A percentile compares a stretch with the other conserved stretches of the same genome.
These are phyloP conservation scores for Cynoglossus semilaevis DNA, from an alignment of 2,113 vertebrate genomes.

Conservation along the genomic window DNA sequence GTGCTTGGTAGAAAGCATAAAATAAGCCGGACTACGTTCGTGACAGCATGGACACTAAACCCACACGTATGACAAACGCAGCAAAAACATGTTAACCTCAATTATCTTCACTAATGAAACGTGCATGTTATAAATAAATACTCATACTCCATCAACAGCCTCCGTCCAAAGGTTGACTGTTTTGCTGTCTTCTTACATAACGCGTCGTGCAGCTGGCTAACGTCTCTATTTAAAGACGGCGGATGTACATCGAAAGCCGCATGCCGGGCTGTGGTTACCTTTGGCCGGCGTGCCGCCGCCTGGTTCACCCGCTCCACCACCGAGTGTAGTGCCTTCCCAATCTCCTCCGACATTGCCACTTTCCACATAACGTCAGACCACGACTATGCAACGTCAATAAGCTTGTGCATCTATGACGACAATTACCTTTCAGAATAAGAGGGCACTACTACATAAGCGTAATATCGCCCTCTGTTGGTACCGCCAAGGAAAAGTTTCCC, in stretches of 20 bases:
- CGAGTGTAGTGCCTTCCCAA: slow-evolving; percentile 75
- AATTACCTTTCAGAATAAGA: slow-evolving; percentile 50
- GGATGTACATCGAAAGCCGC: neutral
- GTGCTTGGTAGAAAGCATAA: too few relatives aligned
- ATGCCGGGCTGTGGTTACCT: slow-evolving; percentile 60
- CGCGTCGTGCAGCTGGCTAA: slow-evolving; percentile 21
- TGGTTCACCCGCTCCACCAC: slow-evolving; percentile 78
- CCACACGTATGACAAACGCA: neutral
- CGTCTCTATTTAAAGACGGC: neutral
- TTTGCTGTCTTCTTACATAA: slow-evolving; percentile 63
- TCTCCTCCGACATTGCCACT: slow-evolving; percentile 80
- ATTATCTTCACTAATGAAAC: neutral
- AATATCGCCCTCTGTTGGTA: slow-evolving; percentile 21
- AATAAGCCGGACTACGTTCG: too few relatives aligned
- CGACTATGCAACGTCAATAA: slow-evolving; percentile 20
- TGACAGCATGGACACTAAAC: too few relatives aligned
- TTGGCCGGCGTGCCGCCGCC: slow-evolving; percentile 73
- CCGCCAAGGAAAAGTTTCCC: neutral
- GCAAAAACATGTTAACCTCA: neutral
- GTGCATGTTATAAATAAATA: slow-evolving; percentile 40
- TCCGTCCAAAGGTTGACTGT: slow-evolving; percentile 60
- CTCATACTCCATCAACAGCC: slow-evolving; percentile 25
- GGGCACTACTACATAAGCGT: neutral
- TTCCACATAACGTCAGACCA: slow-evolving; percentile 72
- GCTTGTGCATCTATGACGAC: slow-evolving; percentile 30